Evolutionary conservation across 2,888 invertebrate genomes (phyloP).

Genomic region (Cinara cedri): DNA sequence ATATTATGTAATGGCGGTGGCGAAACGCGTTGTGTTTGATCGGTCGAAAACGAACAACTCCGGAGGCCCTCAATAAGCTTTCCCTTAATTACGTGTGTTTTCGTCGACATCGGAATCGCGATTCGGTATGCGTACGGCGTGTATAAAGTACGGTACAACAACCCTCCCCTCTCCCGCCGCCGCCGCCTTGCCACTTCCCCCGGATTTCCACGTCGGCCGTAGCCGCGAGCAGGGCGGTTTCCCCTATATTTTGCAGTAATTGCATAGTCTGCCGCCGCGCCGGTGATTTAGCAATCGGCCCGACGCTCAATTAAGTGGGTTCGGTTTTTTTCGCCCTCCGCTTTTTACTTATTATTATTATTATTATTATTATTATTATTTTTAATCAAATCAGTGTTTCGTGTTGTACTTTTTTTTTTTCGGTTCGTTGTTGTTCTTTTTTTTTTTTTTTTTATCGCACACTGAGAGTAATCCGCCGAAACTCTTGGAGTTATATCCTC

Average conservation of each 20-base stretch:
- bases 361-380: not conserved
- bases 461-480: slow-evolving; percentile 15
- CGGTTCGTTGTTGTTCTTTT: not conserved
- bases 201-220: not conserved
- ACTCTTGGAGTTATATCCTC: slow-evolving; percentile 29
- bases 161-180: not conserved
- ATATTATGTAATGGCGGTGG: not conserved
- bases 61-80: slow-evolving; percentile 3
- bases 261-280: slow-evolving; percentile 31
- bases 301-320: slow-evolving; percentile 44
- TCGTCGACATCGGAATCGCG: slow-evolving; percentile 23
- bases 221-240: slow-evolving; percentile 22
- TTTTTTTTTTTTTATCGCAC: slow-evolving; percentile 12
- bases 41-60: slow-evolving; percentile 34
- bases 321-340: not conserved
- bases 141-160: slow-evolving; percentile 14
- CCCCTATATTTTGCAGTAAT: slow-evolving; percentile 25
- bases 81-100: slow-evolving; percentile 40
- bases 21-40: slow-evolving; percentile 33
- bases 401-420: slow-evolving; percentile 37
- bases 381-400: slow-evolving; percentile 57
- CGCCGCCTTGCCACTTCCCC: not conserved
- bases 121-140: slow-evolving; percentile 35
- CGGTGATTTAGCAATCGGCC: slow-evolving; percentile 49
- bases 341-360: slow-evolving; percentile 6